Base-by-base conservation (phyloP, 2,888 invertebrate species). In the Apocheima hispidaria region DNA sequence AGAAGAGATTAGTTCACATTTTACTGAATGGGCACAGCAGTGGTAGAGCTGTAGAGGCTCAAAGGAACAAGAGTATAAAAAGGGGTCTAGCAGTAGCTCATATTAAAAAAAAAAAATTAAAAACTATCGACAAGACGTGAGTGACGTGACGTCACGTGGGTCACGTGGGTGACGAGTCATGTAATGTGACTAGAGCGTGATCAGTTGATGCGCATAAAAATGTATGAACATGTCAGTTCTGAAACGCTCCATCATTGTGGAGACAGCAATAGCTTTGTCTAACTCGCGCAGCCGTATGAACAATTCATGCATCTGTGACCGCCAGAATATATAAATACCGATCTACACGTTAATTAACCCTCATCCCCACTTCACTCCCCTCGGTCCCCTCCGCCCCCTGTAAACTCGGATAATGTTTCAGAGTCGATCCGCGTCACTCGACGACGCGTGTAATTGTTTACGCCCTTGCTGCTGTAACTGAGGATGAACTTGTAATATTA, bases 271-370 rank as follows among this genome's bases (percentile, higher is more conserved):
- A 41, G 49, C 36, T 46, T 33, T 23, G 38, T 53, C 59, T 41
- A 41, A 21, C 52, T 28, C 40, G 26, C 23, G 21, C 48, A 50
- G 35, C 48, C 20, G 26, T 51, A 20, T 62, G 41, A 57, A 62
- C 61, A 48, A 62, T 52, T 62, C 56, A 52, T 52, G 61, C 48
- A 41, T 40, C 56, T 53, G 61, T 57, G 52, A 36, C 46, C 40
- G 48, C n/a, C 52, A 40, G 35, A 56, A 61, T 48, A 48, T 30
- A 56, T 48, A 18, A 23, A 56, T 48, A 26, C 38, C 30, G 35
- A 62, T 62, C 18, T 49, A 48, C 35, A 36, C 52, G 48, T 52
- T 57, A 62, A 56, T 57, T 52, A 57, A 21, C 26, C 30, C 48
- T 40, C 21, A 2, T 18, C 18, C 28, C 52, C 26, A 0, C 14